Conservation (phyloP, 2,113 vertebrate species). For the Ptyas mucosa region DNA sequence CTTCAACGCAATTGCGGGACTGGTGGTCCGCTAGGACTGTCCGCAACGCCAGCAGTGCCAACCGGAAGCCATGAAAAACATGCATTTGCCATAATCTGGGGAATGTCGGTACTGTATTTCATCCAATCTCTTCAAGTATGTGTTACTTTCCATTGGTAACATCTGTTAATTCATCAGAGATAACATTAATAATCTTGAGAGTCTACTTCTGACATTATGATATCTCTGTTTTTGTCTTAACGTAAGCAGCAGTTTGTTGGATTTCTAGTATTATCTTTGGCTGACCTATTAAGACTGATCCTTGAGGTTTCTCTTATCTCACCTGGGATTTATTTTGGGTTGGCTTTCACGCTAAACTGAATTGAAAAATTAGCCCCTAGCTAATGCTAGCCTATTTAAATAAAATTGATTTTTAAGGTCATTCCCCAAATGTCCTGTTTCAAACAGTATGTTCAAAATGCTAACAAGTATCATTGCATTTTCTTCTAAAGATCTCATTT, state of each 20-base stretch:
- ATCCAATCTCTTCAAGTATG: constrained; percentile 42
- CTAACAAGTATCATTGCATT: neutral
- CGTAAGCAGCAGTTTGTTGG: constrained; percentile 30
- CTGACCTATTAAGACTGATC: constrained; percentile 10
- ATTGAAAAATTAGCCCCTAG: constrained; percentile 35
- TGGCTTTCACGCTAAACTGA: constrained; percentile 38
- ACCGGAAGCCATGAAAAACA: too few relatives aligned
- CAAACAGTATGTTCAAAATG: neutral
- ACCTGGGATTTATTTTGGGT: constrained; percentile 35
- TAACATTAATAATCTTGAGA: constrained; percentile 32
- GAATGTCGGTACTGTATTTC: constrained; percentile 11
- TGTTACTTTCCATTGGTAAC: constrained; percentile 43
- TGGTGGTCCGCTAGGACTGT: too few relatives aligned
- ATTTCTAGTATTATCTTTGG: constrained; percentile 26
- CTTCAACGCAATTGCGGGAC: too few relatives aligned
- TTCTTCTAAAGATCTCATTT: neutral
- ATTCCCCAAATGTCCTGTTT: constrained; percentile 32
- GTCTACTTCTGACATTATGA: constrained; percentile 39
- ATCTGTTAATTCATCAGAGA: constrained; percentile 30
- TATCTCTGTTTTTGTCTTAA: constrained; percentile 31
- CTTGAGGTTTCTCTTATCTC: constrained; percentile 36
- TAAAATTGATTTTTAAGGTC: constrained; percentile 49
- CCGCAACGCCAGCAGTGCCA: too few relatives aligned
- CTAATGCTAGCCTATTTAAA: constrained; percentile 24
- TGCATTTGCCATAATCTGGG: constrained; percentile 41